Evolutionary conservation across 2,888 invertebrate genomes (phyloP).

Genomic region (Sericinus montela): DNA sequence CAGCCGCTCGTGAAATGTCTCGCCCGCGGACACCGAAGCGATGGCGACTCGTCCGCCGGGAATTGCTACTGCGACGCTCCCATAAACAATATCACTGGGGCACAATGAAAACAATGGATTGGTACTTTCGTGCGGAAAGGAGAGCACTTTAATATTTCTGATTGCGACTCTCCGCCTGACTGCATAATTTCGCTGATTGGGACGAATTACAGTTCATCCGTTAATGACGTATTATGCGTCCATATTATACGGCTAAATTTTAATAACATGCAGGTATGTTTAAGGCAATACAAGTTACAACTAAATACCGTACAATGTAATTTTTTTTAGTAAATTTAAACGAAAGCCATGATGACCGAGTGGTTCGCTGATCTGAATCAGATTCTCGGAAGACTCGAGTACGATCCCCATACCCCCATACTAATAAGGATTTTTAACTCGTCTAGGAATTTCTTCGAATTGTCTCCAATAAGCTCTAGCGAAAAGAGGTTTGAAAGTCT

Average conservation of each 20-base stretch:
- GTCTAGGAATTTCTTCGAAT: too few relatives aligned
- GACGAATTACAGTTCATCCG: constrained; percentile 8
- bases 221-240: constrained; percentile 6
- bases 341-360: too few relatives aligned
- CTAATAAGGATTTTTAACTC: too few relatives aligned
- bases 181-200: constrained; percentile 8
- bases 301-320: too few relatives aligned
- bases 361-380: too few relatives aligned
- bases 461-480: too few relatives aligned
- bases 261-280: too few relatives aligned
- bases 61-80: constrained; percentile 29
- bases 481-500: too few relatives aligned
- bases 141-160: constrained; percentile 17
- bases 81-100: constrained; percentile 26
- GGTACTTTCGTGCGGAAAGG: constrained; percentile 17
- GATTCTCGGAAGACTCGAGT: too few relatives aligned
- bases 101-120: constrained; percentile 23
- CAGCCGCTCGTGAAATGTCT: constrained; percentile 73
- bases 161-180: constrained; percentile 17
- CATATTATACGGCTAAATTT: not conserved
- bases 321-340: too few relatives aligned
- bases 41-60: constrained; percentile 45
- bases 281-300: too few relatives aligned
- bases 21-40: constrained; percentile 41
- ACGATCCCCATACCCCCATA: too few relatives aligned